These are phyloP conservation scores for Limanda limanda DNA, from an alignment of 2,113 vertebrate species.

Conservation along the genomic window DNA sequence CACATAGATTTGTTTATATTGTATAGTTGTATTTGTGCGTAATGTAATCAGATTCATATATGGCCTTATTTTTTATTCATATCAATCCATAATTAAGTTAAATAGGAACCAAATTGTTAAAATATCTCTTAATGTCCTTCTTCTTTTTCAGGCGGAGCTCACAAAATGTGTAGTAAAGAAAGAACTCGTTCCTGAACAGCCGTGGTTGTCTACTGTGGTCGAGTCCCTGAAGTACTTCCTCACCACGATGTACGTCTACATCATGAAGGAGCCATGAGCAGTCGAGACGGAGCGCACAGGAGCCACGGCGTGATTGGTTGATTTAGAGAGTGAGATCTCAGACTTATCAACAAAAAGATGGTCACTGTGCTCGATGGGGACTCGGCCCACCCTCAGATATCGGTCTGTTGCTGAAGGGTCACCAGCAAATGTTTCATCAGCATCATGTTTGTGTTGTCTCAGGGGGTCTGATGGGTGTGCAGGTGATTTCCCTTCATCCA, in stretches of 20 bases:
- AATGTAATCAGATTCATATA: too few species aligned
- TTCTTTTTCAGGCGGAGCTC: conserved; percentile 85
- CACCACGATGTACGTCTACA: conserved; percentile 89
- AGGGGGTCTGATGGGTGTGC: background rate
- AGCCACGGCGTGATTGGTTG: background rate
- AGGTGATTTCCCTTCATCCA: conserved; percentile 67
- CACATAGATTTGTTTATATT: too few species aligned
- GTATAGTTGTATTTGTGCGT: too few species aligned
- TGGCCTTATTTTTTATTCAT: too few species aligned
- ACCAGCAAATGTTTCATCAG: conserved; percentile 61
- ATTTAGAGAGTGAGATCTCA: conserved; percentile 7
- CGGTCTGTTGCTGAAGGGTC: conserved; percentile 42
- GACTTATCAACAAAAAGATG: conserved; percentile 13
- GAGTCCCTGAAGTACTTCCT: conserved; percentile 91
- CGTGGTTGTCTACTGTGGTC: conserved; percentile 87
- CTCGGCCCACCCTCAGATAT: conserved; percentile 5
- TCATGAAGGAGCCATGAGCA: conserved; percentile 89
- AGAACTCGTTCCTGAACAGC: conserved; percentile 83
- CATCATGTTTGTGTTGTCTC: conserved; percentile 29
- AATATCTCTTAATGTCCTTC: too few species aligned
- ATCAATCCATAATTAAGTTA: too few species aligned
- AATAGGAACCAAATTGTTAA: too few species aligned
- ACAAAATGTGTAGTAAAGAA: conserved; percentile 91
- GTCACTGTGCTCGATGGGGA: background rate
- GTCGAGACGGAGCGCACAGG: background rate